Conservation (phyloP, 2,113 vertebrate genomes). For the Stigmatopora argus region DNA sequence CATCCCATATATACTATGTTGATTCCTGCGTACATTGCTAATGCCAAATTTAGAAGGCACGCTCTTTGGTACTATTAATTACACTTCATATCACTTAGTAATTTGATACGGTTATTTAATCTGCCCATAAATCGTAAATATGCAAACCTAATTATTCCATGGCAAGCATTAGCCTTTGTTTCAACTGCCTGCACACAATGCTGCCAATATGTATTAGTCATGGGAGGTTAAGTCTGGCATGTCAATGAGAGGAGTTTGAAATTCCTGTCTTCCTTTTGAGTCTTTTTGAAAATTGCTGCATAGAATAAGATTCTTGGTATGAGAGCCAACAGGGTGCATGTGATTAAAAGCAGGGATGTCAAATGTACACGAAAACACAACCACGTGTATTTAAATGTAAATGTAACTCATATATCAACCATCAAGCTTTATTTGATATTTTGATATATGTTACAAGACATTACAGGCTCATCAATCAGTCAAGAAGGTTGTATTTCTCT, state of each 20-base stretch:
- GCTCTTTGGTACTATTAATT: conserved; percentile 36
- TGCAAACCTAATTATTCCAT: conserved; percentile 49
- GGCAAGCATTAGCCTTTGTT: conserved; percentile 49
- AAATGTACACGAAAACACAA: conserved; percentile 25
- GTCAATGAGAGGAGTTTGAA: conserved; percentile 52
- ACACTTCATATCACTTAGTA: conserved; percentile 41
- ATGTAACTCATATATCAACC: not conserved
- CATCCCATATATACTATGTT: conserved; percentile 2
- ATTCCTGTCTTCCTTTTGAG: conserved; percentile 38
- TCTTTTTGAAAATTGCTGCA: conserved; percentile 39
- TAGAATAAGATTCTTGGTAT: conserved; percentile 25
- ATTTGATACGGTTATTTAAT: conserved; percentile 49
- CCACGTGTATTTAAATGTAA: conserved; percentile 19
- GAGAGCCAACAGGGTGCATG: conserved; percentile 3
- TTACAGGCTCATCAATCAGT: conserved; percentile 10
- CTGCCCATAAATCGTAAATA: conserved; percentile 43
- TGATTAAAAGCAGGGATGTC: conserved; percentile 27
- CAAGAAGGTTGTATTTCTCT: not conserved
- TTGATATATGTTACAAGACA: not conserved
- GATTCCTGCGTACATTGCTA: conserved; percentile 27
- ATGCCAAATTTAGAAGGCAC: conserved; percentile 39
- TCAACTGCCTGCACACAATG: conserved; percentile 41
- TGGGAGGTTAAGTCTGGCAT: conserved; percentile 53
- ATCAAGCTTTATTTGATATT: conserved; percentile 7
- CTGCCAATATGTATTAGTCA: conserved; percentile 63